These are phyloP conservation scores for Elegia similella DNA, from an alignment of 2,888 invertebrate genomes.

Conservation along the genomic window DNA sequence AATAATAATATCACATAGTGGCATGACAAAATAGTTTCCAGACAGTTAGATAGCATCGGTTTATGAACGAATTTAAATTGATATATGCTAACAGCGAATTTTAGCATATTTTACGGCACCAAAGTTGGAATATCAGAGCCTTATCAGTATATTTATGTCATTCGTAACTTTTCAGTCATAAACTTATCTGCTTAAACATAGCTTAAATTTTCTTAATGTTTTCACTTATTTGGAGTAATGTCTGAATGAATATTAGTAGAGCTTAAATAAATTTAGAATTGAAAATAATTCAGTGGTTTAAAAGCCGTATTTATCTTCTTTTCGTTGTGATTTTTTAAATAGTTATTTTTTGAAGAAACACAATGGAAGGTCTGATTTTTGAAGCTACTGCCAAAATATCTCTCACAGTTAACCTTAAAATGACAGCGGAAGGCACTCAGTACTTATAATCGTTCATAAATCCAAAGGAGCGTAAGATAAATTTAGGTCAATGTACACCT, in stretches of 20 bases:
- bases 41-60: neutral
- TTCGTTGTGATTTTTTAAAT: too few species aligned
- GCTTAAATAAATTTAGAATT: neutral
- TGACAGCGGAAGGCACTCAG: too few species aligned
- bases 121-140: conserved; percentile 1
- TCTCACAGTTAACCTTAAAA: too few species aligned
- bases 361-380: too few species aligned
- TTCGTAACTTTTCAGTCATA: conserved; percentile 18
- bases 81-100: neutral
- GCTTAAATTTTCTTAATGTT: conserved; percentile 4
- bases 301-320: too few species aligned
- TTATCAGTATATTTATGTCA: conserved; percentile 14
- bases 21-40: neutral
- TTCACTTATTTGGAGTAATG: neutral
- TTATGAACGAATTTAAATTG: neutral
- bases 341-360: too few species aligned
- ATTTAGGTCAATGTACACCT: too few species aligned
- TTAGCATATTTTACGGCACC: conserved; percentile 5
- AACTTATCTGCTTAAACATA: neutral
- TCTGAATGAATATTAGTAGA: neutral
- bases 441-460: too few species aligned
- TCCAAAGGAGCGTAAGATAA: too few species aligned
- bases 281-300: neutral
- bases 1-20: neutral
- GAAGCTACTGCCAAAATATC: too few species aligned